Percentiles rank a stretch among this genome's conserved stretches.
Conservation (phyloP, 2,113 vertebrate species). For the Syngnathus scovelli region DNA sequence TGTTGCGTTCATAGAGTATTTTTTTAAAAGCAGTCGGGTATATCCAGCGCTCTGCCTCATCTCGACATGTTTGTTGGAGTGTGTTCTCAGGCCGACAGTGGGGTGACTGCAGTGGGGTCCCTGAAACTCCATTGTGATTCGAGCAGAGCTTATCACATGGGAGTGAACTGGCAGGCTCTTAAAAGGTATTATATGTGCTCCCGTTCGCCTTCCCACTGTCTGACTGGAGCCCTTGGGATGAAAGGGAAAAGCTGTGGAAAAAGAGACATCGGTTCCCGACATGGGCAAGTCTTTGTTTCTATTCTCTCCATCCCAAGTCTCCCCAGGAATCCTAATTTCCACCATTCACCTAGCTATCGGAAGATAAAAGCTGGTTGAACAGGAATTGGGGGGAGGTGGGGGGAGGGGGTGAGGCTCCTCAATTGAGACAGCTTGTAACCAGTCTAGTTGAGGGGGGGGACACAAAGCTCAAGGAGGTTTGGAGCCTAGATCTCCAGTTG, state of each 20-base stretch:
- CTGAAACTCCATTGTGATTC: conserved; percentile 67
- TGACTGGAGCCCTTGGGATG: conserved; percentile 72
- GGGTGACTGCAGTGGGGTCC: conserved; percentile 62
- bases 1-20: background rate
- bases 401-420: conserved; percentile 53
- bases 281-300: conserved; percentile 71
- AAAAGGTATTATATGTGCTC: conserved; percentile 72
- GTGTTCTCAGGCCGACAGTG: conserved; percentile 61
- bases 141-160: conserved; percentile 70
- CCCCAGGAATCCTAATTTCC: conserved; percentile 75
- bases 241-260: conserved; percentile 70
- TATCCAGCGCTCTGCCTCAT: conserved; percentile 36
- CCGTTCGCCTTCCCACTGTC: conserved; percentile 66
- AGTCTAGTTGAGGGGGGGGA: conserved; percentile 53
- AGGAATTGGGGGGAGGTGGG: conserved; percentile 4
- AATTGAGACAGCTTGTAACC: conserved; percentile 71
- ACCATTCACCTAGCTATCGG: conserved; percentile 71
- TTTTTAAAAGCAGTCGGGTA: background rate
- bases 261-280: conserved; percentile 72
- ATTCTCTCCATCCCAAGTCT: conserved; percentile 71
- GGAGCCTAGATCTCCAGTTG: conserved; percentile 62
- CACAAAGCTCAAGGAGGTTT: conserved; percentile 65
- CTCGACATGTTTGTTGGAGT: conserved; percentile 55
- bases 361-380: conserved; percentile 70
- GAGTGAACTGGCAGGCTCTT: conserved; percentile 71